These are phyloP conservation scores for Philonicus albiceps DNA, from an alignment of 2,888 invertebrate genomes.

Conservation along the genomic window DNA sequence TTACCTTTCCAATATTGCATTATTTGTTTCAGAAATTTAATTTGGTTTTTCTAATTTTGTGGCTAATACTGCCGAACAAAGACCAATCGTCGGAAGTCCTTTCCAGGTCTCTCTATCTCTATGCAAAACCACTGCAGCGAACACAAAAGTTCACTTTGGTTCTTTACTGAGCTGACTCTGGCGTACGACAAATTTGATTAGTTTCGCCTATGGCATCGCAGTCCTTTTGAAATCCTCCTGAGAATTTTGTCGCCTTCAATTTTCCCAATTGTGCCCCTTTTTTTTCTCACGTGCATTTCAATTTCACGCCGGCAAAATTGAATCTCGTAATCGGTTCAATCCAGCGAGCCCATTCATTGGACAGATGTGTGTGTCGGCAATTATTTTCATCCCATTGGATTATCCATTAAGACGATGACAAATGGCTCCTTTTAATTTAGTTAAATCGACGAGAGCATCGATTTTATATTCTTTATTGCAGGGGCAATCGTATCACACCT, in stretches of 20 bases:
- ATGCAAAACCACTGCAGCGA: background rate
- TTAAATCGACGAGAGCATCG: background rate
- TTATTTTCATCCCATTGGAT: conserved; percentile 18
- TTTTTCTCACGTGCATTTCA: conserved; percentile 17
- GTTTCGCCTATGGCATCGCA: background rate
- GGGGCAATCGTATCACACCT: background rate
- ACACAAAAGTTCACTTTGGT: background rate
- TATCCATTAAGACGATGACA: conserved; percentile 30
- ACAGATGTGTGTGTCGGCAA: background rate
- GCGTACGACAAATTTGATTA: background rate
- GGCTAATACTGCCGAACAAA: background rate
- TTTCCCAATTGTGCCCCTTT: background rate
- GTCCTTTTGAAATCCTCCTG: conserved; percentile 9
- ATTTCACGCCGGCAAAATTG: conserved; percentile 5
- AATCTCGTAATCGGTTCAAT: conserved; percentile 11
- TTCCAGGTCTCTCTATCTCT: background rate
- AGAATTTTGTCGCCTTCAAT: background rate
- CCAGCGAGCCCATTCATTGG: background rate
- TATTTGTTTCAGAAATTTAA: background rate
- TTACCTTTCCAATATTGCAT: background rate
- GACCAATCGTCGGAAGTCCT: background rate
- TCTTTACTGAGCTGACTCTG: background rate
- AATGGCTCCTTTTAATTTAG: conserved; percentile 15
- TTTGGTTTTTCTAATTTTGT: background rate
- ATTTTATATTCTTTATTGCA: background rate